phyloP scores from a whole-genome alignment of 2,888 invertebrate species.

The Yponomeuta sedellus region DNA sequence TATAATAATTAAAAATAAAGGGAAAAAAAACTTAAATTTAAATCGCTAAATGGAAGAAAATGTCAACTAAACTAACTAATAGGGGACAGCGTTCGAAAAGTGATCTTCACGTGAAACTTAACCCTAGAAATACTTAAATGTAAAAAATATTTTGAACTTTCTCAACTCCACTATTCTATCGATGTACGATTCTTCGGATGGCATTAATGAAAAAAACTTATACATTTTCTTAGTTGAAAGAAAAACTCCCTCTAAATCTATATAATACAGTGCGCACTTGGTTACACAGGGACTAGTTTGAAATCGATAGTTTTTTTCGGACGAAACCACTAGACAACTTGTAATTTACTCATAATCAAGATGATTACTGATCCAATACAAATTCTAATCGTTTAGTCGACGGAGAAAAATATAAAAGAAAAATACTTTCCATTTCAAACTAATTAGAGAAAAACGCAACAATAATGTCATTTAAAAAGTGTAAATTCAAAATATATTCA shows the following conservation, averaged over 20 bases:
- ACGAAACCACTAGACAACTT: slow-evolving; percentile 44
- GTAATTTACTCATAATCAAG: slow-evolving; percentile 52
- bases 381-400: slow-evolving; percentile 40
- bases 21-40: slow-evolving; percentile 60
- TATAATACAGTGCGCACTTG: slow-evolving; percentile 22
- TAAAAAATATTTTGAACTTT: slow-evolving; percentile 50
- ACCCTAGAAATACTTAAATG: slow-evolving; percentile 40
- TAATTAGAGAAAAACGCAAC: background rate
- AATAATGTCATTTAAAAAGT: background rate
- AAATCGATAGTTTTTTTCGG: slow-evolving; percentile 11
- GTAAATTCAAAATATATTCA: background rate
- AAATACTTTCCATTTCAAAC: slow-evolving; percentile 11
- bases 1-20: slow-evolving; percentile 34
- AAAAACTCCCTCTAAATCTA: slow-evolving; percentile 21
- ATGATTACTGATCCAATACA: slow-evolving; percentile 54
- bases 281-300: background rate
- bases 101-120: slow-evolving; percentile 23
- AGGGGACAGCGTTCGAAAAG: slow-evolving; percentile 11
- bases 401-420: slow-evolving; percentile 4
- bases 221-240: background rate
- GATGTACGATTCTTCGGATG: background rate
- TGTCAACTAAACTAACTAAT: slow-evolving; percentile 59
- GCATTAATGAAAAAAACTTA: background rate
- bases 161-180: slow-evolving; percentile 11
- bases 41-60: slow-evolving; percentile 66